Conservation (phyloP, 2,888 invertebrate species). For the Tillus elongatus region DNA sequence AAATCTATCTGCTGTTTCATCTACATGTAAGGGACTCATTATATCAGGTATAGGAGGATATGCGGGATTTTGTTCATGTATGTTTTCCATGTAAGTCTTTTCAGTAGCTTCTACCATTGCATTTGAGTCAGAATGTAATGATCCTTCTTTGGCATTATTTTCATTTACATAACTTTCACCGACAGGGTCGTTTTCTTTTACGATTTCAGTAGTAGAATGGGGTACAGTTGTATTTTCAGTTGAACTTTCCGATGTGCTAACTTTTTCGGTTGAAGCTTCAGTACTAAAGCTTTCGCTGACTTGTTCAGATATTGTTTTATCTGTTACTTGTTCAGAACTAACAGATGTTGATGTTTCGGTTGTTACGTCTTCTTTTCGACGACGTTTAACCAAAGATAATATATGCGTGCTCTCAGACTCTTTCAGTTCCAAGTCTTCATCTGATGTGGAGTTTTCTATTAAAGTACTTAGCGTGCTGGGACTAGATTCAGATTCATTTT, state of each 20-base stretch:
- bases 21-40: conserved; percentile 35
- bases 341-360: no score
- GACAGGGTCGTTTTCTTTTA: conserved; percentile 5
- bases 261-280: no score
- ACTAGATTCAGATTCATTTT: conserved; percentile 9
- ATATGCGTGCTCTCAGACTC: conserved; percentile 30
- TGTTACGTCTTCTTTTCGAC: no score
- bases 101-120: conserved; percentile 19
- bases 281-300: no score
- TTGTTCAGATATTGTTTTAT: no score
- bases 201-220: conserved; percentile 2
- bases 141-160: conserved; percentile 6
- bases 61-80: conserved; percentile 45
- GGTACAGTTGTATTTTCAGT: conserved; percentile 11
- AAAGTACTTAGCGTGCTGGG: no score
- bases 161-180: conserved; percentile 5
- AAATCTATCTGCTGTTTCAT: conserved; percentile 14
- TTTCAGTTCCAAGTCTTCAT: conserved; percentile 23
- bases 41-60: conserved; percentile 48
- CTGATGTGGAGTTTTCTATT: no score
- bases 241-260: no score
- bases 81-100: no score
- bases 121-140: not conserved
- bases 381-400: conserved; percentile 28
- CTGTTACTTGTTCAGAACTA: no score